Evolutionary conservation across 2,113 vertebrate genomes (phyloP), one percentile per base, ranked within the genome.

Genomic region (Crotalus viridis): DNA sequence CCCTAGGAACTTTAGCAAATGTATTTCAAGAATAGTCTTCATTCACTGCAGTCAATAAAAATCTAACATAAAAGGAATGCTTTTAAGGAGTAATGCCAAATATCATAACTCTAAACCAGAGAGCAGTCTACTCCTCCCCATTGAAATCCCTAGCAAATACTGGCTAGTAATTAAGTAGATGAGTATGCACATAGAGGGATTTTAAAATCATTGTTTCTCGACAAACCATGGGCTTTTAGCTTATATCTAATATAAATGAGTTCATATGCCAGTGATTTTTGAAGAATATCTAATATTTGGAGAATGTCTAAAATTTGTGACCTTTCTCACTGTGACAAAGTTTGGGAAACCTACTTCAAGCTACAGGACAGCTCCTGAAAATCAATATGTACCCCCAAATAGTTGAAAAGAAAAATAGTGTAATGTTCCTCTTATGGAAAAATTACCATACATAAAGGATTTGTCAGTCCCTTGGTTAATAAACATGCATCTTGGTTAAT

Each of bases 401-500:
- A 88, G 12, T 26, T 55, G 21, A 69, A 56, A 4, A 12, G 15
- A 17, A 13, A n/a, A 85, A 64, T 81, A 10, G 28, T 48, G 13
- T 90, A 90, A 61, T 90, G 26, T 19, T 54, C 19, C 10, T 21
- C 3, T 69, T 26, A n/a, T 92, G 48, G 10, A 24, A 89, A 87
- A 48, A 21, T n/a, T 33, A 33, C 48, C 21, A n/a, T 13, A n/a
- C 43, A 17, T 9, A 86, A 93, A 85, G 17, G 10, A 85, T 28
- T 81, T 92, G 94, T 74, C 15, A 74, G 74, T 81, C 74, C 74
- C 74, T 95, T 89, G 92, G 85, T 90, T 89, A 64, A 90, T 85
- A 96, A 96, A 51, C 9, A 51, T 51, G 48, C 48, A 51, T 51
- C 74, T 95, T 89, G 91, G 69, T 90, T 89, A 64, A 90, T 85